phyloP scores from a whole-genome alignment of 2,888 invertebrate genomes.

The Villa cingulata region DNA sequence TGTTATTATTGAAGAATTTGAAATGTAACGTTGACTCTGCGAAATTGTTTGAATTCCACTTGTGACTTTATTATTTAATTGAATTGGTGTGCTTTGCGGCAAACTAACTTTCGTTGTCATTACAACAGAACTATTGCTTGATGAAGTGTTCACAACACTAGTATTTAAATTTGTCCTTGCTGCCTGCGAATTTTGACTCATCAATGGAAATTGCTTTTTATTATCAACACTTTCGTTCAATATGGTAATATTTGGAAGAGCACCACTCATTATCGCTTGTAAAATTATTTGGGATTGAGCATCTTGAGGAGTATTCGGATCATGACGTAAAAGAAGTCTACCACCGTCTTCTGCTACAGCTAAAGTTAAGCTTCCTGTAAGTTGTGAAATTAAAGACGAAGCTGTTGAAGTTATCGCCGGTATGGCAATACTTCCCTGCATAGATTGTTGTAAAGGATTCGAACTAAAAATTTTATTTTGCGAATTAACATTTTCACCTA shows the following conservation, averaged over 20 bases:
- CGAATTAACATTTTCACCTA: not conserved
- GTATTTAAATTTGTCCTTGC: not conserved
- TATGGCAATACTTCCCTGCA: constrained; percentile 22
- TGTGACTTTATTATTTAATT: not conserved
- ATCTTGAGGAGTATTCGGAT: constrained; percentile 44
- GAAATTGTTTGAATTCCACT: not conserved
- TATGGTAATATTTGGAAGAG: constrained; percentile 34
- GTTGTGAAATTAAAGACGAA: constrained; percentile 38
- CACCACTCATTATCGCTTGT: constrained; percentile 34
- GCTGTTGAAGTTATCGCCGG: constrained; percentile 23
- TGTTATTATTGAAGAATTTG: not conserved
- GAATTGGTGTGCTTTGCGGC: no score
- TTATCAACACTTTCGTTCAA: constrained; percentile 25
- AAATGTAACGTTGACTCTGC: not conserved
- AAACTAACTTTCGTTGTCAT: constrained; percentile 1
- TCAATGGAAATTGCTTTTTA: constrained; percentile 4
- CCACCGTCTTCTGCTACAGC: constrained; percentile 55
- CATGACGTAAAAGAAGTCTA: constrained; percentile 49
- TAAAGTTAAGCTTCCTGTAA: constrained; percentile 49
- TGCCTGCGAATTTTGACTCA: not conserved
- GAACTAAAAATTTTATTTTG: not conserved
- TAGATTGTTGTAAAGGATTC: constrained; percentile 15
- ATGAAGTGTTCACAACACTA: not conserved
- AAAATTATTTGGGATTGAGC: constrained; percentile 35
- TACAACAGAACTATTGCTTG: not conserved